Evolutionary conservation across 2,888 invertebrate species (phyloP), one percentile per base, ranked within the genome.

Genomic region (Hypolimnas misippus): DNA sequence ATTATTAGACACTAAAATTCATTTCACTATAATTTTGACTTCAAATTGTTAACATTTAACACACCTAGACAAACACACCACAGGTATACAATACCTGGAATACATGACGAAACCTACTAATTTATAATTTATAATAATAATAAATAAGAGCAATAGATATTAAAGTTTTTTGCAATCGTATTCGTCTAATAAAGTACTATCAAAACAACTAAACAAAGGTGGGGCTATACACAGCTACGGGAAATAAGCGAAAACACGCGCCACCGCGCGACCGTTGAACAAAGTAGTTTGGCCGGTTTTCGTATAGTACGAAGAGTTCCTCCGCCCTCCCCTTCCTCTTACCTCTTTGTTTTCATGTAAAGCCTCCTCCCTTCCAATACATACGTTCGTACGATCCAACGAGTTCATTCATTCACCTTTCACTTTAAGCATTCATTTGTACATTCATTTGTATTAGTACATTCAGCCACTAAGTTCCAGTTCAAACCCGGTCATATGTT

Each of bases 271-370:
- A 88, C 92, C 91, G 92, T 91, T 91, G 89, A 77, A 83, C 83
- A 84, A 84, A 89, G 90, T 84, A 77, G 91, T 90, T 89, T 84
- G 86, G 86, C 90, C 88, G 88, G 92, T 91, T 92, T 86, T 72
- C 38, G 33, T 52, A 7, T 52, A 33, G 31, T 52, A 52, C 68
- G 75, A 71, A 76, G 74, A 71, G 79, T 79, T 76, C 79, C 80
- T 81, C 76, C 83, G 76, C 81, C 78, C 83, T 76, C 76, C 77
- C 80, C 75, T 73, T 73, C 74, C 75, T 73, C 71, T 70, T 69
- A 64, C 73, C 73, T 77, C 75, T 75, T 76, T 71, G 71, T 72
- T 77, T 79, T 80, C 62, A 57, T 38, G n/a, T 49, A 76, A 85
- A 89, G 86, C 89, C 87, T 87, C 81, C 82, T 81, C 81, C 81